A percentile compares a stretch with the other conserved stretches of the same genome.
phyloP scores from a whole-genome alignment of 2,113 vertebrate genomes.

The Syrrhaptes paradoxus region DNA sequence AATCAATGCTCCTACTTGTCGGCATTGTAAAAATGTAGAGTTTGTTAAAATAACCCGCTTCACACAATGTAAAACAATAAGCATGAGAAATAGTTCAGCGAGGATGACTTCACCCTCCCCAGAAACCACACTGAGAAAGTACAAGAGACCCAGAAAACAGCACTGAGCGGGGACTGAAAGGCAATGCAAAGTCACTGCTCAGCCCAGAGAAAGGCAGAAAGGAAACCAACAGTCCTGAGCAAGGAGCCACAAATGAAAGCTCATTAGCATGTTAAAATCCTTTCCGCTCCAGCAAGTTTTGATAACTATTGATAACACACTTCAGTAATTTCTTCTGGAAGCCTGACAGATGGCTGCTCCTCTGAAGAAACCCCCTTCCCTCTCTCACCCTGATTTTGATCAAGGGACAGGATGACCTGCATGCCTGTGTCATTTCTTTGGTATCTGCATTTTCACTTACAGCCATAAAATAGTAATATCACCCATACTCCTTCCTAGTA shows the following conservation, averaged over 20 bases:
- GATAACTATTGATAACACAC: conserved; percentile 18
- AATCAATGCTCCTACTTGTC: background rate
- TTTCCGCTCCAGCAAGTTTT: conserved; percentile 10
- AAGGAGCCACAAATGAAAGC: background rate
- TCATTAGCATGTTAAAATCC: conserved; percentile 11
- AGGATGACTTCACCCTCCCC: background rate
- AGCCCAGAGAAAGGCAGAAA: background rate
- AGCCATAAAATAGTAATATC: background rate
- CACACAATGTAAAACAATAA: background rate
- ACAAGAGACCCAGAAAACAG: background rate
- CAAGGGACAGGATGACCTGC: background rate
- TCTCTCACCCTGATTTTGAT: background rate
- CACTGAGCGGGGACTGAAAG: background rate
- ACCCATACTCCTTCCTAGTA: background rate
- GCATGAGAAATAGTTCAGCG: background rate
- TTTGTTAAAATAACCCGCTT: background rate
- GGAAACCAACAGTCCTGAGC: background rate
- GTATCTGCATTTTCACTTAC: background rate
- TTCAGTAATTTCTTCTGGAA: background rate
- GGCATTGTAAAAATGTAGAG: background rate
- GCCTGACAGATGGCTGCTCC: background rate
- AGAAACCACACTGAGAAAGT: background rate
- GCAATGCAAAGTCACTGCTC: background rate
- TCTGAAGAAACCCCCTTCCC: background rate
- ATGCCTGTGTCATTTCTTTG: background rate